Evolutionary conservation across 2,888 invertebrate genomes (phyloP), one percentile per base, ranked within the genome.

Genomic region (Rotaria macrura): DNA sequence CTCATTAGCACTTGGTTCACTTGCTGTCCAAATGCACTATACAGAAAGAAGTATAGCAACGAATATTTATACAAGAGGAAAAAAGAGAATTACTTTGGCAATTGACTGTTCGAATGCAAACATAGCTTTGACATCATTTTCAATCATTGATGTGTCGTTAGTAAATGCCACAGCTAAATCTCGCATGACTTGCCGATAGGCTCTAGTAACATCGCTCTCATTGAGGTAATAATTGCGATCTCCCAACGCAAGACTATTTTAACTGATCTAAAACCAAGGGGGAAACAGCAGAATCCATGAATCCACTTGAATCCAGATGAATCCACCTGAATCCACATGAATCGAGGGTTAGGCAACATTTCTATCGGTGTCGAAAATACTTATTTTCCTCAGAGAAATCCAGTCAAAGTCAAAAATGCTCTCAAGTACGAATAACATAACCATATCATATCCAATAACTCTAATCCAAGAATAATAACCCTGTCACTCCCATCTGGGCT

Each of bases 101-200:
- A 10, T 5, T 9, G 86, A 85, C 23, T 57, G 83, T 83, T 86
- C 86, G 3, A 86, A 85, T 2, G 83, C n/a, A 49, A 25, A 85
- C 9, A 86, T 72, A 20, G 47, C 43, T 29, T 43, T 43, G 5
- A 85, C 65, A 57, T 86, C 38, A 0, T 20, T 25, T 34, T 83
- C 17, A 20, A 84, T 4, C 55, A 43, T 57, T 83, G 79, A 55
- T 9, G 20, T 40, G 23, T 72, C 47, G 20, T 40, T 74, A 23
- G 74, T 38, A 6, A 86, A 55, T n/a, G 12, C 20, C 1, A 17
- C 9, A 23, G 84, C 54, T 55, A 86, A 54, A 52, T 86, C 79
- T 25, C 47, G 79, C 43, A 86, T 86, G 29, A 12, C n/a, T 14
- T 57, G n/a, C 29, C 57, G 57, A 57, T 57, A 57, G 12, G 29